Evolutionary conservation across 2,797 vertebrate genomes (phyloP).

Genomic region (Macropodus opercularis): DNA sequence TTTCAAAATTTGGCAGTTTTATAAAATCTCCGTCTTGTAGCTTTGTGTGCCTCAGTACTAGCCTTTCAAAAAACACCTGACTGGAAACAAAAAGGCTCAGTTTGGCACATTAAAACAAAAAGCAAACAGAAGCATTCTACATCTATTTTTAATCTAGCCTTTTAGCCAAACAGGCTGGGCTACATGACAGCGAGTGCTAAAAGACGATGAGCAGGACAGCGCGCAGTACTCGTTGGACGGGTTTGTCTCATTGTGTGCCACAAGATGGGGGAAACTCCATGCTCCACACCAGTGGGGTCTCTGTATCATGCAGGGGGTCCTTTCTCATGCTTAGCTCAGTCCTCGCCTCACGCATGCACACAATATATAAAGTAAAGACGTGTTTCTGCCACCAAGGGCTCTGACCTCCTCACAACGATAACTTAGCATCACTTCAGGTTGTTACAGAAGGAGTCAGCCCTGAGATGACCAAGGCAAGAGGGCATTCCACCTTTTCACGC

Average conservation of each 20-base stretch:
- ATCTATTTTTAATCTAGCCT: constrained; percentile 36
- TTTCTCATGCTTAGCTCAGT: constrained; percentile 77
- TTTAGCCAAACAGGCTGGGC: constrained; percentile 44
- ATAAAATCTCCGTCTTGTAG: constrained; percentile 23
- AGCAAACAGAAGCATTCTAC: constrained; percentile 48
- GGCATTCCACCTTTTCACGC: constrained; percentile 51
- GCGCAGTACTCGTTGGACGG: constrained; percentile 42
- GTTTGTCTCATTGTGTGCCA: constrained; percentile 46
- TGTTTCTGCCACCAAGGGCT: constrained; percentile 29
- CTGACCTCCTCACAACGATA: constrained; percentile 31
- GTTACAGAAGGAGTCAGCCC: constrained; percentile 53
- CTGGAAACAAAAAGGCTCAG: constrained; percentile 29
- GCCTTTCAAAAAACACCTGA: constrained; percentile 11
- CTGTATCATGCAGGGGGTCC: constrained; percentile 68
- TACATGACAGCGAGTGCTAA: constrained; percentile 44
- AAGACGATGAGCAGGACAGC: constrained; percentile 48
- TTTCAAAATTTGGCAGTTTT: constrained; percentile 61
- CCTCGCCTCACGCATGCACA: constrained; percentile 77
- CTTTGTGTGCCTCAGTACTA: constrained; percentile 23
- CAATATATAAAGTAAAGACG: constrained; percentile 57
- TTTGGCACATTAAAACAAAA: constrained; percentile 65
- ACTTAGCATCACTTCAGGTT: constrained; percentile 15
- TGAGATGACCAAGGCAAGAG: constrained; percentile 70
- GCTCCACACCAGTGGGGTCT: constrained; percentile 57
- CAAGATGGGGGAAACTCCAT: constrained; percentile 46